Base-by-base conservation (phyloP, 2,797 vertebrate genomes). In the Dendrocincla tyrannina region DNA sequence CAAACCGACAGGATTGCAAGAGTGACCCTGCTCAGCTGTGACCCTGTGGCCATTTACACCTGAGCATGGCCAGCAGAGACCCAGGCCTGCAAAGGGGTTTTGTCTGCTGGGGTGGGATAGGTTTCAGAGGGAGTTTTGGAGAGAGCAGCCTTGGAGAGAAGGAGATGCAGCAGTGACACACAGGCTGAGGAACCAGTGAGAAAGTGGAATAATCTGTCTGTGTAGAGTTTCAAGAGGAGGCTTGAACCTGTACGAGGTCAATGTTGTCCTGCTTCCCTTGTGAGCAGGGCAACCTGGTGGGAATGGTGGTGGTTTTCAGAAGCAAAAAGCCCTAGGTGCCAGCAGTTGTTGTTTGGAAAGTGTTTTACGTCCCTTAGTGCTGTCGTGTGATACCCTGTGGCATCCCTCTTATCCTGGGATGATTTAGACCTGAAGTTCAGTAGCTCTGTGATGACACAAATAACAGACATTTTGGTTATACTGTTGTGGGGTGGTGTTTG, bases 281-380 rank as follows among this genome's bases (percentile, higher is more conserved):
- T 63, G 25, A 25, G 25, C 19, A 33, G 12, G 46, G 5, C 25
- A 67, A 5, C 3, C 18, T 67, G 7, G 7, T 78, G 17, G 15
- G 55, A 72, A 66, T 46, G 23, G 13, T 53, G 28, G 8, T 75
- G 13, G 8, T 42, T 88, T 84, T 66, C 19, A 79, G 59, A 44
- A 66, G 27, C 5, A 53, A 52, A 64, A 86, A 55, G 19, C 11
- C 6, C 3, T 6, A 49, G 5, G 2, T 58, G 13, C 10, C 6
- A 75, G 33, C 23, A 82, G 0, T 13, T 0, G 0, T 23, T 46
- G 19, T 3, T 35, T 63, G 41, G 41, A 30, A 67, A 52, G 10
- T 18, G 10, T 56, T 73, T 82, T 17, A 3, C 17, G 3, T 63
- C 9, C 60, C 47, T 39, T 58, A 10, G 25, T 56, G 14, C 7